These are phyloP conservation scores for Anser brachyrhynchus DNA, from an alignment of 2,113 vertebrate species.

Conservation along the genomic window DNA sequence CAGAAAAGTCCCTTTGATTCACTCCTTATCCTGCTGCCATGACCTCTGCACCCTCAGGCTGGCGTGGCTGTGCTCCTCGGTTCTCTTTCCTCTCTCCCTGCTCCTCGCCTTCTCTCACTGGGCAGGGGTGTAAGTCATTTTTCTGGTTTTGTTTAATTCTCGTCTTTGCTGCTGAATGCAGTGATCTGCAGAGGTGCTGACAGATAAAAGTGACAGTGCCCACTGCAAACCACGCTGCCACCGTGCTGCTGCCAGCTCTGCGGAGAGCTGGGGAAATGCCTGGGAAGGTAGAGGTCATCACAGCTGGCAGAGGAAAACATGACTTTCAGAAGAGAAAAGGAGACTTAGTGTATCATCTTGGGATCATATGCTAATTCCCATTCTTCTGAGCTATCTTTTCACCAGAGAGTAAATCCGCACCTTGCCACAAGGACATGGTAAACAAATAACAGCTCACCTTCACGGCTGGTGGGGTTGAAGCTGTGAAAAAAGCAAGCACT, in stretches of 20 bases:
- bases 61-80: background rate
- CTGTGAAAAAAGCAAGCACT: background rate
- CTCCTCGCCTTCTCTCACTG: background rate
- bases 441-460: background rate
- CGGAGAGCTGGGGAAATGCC: background rate
- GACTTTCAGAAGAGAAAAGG: background rate
- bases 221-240: accelerated
- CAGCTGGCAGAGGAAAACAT: background rate
- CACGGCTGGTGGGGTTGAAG: background rate
- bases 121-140: background rate
- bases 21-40: background rate
- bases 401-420: background rate
- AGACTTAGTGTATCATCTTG: background rate
- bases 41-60: background rate
- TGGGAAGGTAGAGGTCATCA: background rate
- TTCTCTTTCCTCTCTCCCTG: background rate
- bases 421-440: background rate
- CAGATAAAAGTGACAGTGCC: background rate
- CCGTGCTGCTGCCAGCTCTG: background rate
- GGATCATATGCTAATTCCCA: background rate
- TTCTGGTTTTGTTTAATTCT: background rate
- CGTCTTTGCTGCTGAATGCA: background rate
- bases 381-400: background rate
- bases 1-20: background rate
- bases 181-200: background rate